Evolutionary conservation across 2,797 vertebrate genomes (phyloP).

Genomic region (Poeciliopsis infans): DNA sequence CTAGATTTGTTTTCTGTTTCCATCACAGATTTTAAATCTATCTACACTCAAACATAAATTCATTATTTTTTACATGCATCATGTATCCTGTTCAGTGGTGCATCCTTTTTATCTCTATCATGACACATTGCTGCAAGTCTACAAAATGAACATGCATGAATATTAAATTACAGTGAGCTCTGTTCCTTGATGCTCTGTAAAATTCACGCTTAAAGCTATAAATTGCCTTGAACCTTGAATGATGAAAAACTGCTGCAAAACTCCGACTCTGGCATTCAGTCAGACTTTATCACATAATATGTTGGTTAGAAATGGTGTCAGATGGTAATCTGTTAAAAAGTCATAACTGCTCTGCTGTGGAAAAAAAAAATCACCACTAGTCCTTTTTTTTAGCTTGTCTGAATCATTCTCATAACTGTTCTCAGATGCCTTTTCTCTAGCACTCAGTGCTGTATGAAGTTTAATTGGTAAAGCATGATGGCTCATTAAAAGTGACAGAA

Average conservation of each 20-base stretch:
- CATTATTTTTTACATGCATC: not conserved
- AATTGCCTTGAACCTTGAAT: conserved; percentile 15
- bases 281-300: conserved; percentile 17
- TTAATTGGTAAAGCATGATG: conserved; percentile 43
- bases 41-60: not conserved
- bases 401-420: conserved; percentile 10
- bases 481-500: conserved; percentile 60
- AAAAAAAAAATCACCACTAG: not conserved
- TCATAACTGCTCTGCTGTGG: conserved; percentile 4
- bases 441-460: not conserved
- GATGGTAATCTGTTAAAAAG: conserved; percentile 12
- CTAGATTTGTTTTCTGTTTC: not conserved
- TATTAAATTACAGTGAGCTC: not conserved
- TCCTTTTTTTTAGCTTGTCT: conserved; percentile 35
- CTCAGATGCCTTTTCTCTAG: conserved; percentile 1
- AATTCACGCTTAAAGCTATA: not conserved
- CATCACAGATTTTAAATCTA: not conserved
- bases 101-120: not conserved
- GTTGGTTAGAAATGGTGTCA: conserved; percentile 2
- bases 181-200: not conserved
- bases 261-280: conserved; percentile 9
- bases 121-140: not conserved
- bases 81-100: not conserved
- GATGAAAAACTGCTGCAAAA: conserved; percentile 55
- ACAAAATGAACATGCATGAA: not conserved